Conservation (phyloP, 1,140 invertebrate species). For the Lordiphosa collinella region DNA sequence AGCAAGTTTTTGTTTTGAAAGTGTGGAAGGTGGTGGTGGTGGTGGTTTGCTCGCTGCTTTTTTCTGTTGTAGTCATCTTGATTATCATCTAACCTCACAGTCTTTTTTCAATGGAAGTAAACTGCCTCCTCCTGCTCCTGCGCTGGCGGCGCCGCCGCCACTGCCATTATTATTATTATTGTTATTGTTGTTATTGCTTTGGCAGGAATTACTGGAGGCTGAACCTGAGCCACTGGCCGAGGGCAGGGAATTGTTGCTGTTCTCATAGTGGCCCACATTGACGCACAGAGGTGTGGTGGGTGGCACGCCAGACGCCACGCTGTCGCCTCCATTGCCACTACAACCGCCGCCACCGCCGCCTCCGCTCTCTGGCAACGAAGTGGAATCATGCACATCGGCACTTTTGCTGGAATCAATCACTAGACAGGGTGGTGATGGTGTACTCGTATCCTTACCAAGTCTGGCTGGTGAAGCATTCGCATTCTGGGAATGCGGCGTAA, state of each 20-base stretch:
- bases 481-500: conserved; percentile 65
- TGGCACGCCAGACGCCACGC: conserved; percentile 33
- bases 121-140: conserved; percentile 53
- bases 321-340: conserved; percentile 14
- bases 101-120: conserved; percentile 86
- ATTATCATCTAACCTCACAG: conserved; percentile 93
- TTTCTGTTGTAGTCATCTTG: conserved; percentile 9
- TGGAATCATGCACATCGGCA: conserved; percentile 71
- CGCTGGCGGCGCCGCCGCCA: conserved; percentile 30
- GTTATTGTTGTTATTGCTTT: conserved; percentile 53
- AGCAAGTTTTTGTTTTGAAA: no score
- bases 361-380: conserved; percentile 59
- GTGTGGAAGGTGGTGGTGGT: no score
- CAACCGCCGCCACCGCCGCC: conserved; percentile 9
- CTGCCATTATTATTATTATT: conserved; percentile 38
- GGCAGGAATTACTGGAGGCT: conserved; percentile 50
- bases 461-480: conserved; percentile 61
- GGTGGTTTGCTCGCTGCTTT: no score
- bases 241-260: conserved; percentile 66
- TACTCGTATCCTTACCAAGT: conserved; percentile 63
- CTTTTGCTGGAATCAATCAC: conserved; percentile 72
- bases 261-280: conserved; percentile 64
- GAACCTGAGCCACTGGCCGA: conserved; percentile 61
- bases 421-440: conserved; percentile 67
- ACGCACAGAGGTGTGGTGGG: conserved; percentile 56